Evolutionary conservation across 2,797 vertebrate species (phyloP), one percentile per base, ranked within the genome.

Genomic region (Onychomys leucogaster): DNA sequence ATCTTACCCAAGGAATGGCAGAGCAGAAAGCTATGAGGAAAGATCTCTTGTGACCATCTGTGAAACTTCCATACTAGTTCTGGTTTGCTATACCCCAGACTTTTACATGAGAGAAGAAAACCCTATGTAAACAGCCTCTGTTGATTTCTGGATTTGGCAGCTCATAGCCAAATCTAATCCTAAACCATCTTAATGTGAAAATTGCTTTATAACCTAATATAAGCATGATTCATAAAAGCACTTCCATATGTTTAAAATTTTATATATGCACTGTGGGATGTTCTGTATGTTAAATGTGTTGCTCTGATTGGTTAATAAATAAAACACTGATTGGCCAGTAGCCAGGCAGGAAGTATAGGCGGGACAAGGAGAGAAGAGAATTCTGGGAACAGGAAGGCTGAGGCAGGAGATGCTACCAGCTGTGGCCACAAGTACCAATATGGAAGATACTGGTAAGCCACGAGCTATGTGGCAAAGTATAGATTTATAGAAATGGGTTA

Each of bases 181-280:
- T 80, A 94, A 14, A 93, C 23, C 29, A 89, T 65, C 90, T 94
- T 94, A 92, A 94, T 81, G 83, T 95, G 43, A 97, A 97, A 96
- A 93, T 94, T 82, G 89, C 67, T 93, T 96, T 90, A 94, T 95
- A 96, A 87, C 69, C 94, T 96, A 80, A 91, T 27, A 94, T 96
- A 96, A 96, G 63, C 46, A 77, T 80, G 96, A 95, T 89, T 94
- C 92, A 93, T 91, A 95, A 96, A 96, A 95, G 73, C 12, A 77
- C 61, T 96, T 90, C 71, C 94, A 88, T 96, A 90, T 97, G 90
- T 88, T 96, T 86, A 90, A 97, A 97, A 34, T 49, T 37, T 23
- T 8, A 76, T 46, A 75, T 41, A 91, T 32, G 37, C 6, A 14
- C 52, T 52, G 52, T 52, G 52, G 52, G 52, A 52, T 52, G 52